These are phyloP conservation scores for Alcis repandata DNA, from an alignment of 2,888 invertebrate species.

Conservation along the genomic window DNA sequence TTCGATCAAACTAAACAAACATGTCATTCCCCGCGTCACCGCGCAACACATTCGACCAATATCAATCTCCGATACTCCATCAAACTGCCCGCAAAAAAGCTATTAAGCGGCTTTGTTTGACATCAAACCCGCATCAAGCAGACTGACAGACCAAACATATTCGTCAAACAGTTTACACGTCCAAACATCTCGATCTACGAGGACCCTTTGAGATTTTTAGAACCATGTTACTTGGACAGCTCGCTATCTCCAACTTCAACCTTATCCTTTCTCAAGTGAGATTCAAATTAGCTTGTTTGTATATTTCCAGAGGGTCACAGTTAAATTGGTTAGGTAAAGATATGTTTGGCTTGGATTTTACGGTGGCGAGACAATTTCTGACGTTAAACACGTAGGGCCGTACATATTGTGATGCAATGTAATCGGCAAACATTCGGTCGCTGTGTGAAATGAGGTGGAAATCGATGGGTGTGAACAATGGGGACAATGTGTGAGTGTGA, in stretches of 20 bases:
- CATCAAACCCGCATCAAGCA: conserved; percentile 49
- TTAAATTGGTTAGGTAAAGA: conserved; percentile 49
- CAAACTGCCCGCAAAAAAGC: conserved; percentile 50
- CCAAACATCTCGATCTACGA: conserved; percentile 62
- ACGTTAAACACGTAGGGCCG: conserved; percentile 56
- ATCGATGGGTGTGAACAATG: conserved; percentile 4
- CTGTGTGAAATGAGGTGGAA: conserved; percentile 11
- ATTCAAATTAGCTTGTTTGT: conserved; percentile 26
- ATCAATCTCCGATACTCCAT: conserved; percentile 42
- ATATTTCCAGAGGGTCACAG: conserved; percentile 16
- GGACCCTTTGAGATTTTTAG: conserved; percentile 61
- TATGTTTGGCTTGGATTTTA: conserved; percentile 67
- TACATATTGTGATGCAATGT: conserved; percentile 30
- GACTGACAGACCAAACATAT: conserved; percentile 57
- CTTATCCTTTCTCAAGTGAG: conserved; percentile 38
- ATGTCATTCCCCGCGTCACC: conserved; percentile 6
- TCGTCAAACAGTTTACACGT: conserved; percentile 65
- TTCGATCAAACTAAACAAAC: conserved; percentile 21
- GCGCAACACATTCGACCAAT: conserved; percentile 39
- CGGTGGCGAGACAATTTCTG: conserved; percentile 62
- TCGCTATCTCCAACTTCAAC: conserved; percentile 6
- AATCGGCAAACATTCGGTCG: conserved; percentile 17
- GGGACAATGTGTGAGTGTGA: background rate
- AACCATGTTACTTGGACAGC: conserved; percentile 32
- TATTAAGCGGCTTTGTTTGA: conserved; percentile 56